Conservation (phyloP, 2,113 vertebrate genomes). For the Xiphophorus hellerii region DNA sequence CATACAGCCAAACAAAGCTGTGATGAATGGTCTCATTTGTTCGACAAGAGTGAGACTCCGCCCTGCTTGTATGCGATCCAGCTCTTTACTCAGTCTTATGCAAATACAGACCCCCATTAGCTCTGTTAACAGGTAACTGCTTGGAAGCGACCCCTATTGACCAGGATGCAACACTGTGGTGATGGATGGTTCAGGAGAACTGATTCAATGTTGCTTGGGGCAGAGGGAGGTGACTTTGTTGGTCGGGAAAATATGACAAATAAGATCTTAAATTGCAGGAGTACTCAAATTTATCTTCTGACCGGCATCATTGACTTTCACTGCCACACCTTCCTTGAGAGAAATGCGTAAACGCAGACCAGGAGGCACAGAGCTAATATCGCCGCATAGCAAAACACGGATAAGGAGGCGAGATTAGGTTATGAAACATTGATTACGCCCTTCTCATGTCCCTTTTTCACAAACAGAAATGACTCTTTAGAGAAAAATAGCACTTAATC, state of each 20-base stretch:
- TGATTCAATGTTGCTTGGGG: slow-evolving; percentile 30
- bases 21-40: slow-evolving; percentile 86
- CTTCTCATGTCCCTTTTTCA: slow-evolving; percentile 28
- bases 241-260: slow-evolving; percentile 36
- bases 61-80: slow-evolving; percentile 57
- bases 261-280: slow-evolving; percentile 33
- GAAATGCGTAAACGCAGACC: slow-evolving; percentile 14
- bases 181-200: slow-evolving; percentile 53
- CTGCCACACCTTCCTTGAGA: not conserved
- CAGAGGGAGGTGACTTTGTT: slow-evolving; percentile 35
- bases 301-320: slow-evolving; percentile 3
- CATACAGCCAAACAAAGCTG: slow-evolving; percentile 73
- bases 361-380: slow-evolving; percentile 15
- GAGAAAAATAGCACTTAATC: slow-evolving; percentile 44
- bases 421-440: slow-evolving; percentile 62
- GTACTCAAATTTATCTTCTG: slow-evolving; percentile 19
- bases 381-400: slow-evolving; percentile 34
- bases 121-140: slow-evolving; percentile 71
- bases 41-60: slow-evolving; percentile 55
- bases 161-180: slow-evolving; percentile 37
- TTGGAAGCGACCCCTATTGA: slow-evolving; percentile 62
- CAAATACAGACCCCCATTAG: slow-evolving; percentile 71
- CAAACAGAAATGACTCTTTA: slow-evolving; percentile 24
- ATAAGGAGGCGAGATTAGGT: slow-evolving; percentile 56
- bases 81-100: slow-evolving; percentile 61